phyloP scores from a whole-genome alignment of 1,140 invertebrate genomes.

The Ruditapes philippinarum region DNA sequence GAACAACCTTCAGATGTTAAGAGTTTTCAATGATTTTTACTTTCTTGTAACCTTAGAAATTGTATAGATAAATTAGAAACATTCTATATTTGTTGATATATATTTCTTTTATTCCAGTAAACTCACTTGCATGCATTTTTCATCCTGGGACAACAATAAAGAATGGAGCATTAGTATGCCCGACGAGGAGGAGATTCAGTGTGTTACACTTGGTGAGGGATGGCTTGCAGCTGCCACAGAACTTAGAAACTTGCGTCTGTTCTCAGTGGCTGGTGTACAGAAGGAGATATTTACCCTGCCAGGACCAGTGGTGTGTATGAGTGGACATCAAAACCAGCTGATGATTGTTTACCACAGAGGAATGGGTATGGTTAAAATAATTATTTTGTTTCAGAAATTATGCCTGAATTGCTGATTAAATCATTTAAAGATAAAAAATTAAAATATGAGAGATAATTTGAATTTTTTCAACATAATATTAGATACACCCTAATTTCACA shows the following conservation, averaged over 20 bases:
- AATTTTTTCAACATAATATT: no score
- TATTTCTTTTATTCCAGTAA: slow-evolving; percentile 89
- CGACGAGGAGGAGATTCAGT: slow-evolving; percentile 91
- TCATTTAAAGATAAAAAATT: no score
- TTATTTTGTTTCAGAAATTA: no score
- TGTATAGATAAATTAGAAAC: no score
- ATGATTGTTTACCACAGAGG: slow-evolving; percentile 91
- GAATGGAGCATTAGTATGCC: slow-evolving; percentile 95
- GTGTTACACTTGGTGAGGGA: slow-evolving; percentile 90
- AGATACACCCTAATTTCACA: neutral
- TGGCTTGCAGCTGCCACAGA: slow-evolving; percentile 94
- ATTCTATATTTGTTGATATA: no score
- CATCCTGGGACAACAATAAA: slow-evolving; percentile 93
- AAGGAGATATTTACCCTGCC: slow-evolving; percentile 92
- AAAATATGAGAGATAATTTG: no score
- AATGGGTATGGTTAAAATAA: slow-evolving; percentile 84
- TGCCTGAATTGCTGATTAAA: no score
- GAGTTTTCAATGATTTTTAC: no score
- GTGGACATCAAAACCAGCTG: slow-evolving; percentile 91
- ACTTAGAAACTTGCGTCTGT: slow-evolving; percentile 92
- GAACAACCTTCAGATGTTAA: no score
- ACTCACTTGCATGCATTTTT: slow-evolving; percentile 92
- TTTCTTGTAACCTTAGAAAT: no score
- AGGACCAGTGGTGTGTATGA: slow-evolving; percentile 91
- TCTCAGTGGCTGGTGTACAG: slow-evolving; percentile 94